Evolutionary conservation across 2,888 invertebrate species (phyloP).

Genomic region (Zeuzera pyrina): DNA sequence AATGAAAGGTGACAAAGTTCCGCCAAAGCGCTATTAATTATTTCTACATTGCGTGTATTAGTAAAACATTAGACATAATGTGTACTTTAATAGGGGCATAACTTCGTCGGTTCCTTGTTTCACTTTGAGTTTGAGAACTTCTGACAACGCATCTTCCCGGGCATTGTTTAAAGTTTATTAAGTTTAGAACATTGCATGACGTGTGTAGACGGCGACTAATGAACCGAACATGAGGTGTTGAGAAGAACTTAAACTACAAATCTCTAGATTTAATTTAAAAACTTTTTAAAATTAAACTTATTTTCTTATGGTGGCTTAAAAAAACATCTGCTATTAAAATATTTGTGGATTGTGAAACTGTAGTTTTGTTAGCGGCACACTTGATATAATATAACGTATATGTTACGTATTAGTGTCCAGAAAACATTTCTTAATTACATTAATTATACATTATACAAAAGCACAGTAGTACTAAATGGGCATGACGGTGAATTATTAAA

Average conservation of each 20-base stretch:
- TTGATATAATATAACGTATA: no score
- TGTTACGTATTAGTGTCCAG: no score
- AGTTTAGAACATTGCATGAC: constrained; percentile 59
- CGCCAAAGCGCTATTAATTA: no score
- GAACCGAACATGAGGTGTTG: constrained; percentile 24
- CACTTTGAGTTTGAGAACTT: constrained; percentile 52
- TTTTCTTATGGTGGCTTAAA: background rate
- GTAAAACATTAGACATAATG: constrained; percentile 49
- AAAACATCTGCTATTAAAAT: no score
- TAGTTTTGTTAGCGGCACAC: no score
- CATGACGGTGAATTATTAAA: no score
- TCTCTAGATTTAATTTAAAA: no score
- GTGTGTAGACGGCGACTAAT: constrained; percentile 53
- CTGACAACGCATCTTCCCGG: constrained; percentile 62
- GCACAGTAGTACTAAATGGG: no score
- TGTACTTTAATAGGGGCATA: constrained; percentile 53
- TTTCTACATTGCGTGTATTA: constrained; percentile 23
- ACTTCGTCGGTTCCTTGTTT: constrained; percentile 49
- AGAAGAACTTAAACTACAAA: constrained; percentile 1
- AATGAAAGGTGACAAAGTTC: no score
- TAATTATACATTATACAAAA: no score
- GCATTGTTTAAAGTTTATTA: constrained; percentile 68
- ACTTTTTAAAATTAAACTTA: background rate
- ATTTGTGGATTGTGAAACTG: no score
- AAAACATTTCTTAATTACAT: no score